Base-by-base conservation (phyloP, 2,113 vertebrate species). In the Syngnathoides biaculeatus region DNA sequence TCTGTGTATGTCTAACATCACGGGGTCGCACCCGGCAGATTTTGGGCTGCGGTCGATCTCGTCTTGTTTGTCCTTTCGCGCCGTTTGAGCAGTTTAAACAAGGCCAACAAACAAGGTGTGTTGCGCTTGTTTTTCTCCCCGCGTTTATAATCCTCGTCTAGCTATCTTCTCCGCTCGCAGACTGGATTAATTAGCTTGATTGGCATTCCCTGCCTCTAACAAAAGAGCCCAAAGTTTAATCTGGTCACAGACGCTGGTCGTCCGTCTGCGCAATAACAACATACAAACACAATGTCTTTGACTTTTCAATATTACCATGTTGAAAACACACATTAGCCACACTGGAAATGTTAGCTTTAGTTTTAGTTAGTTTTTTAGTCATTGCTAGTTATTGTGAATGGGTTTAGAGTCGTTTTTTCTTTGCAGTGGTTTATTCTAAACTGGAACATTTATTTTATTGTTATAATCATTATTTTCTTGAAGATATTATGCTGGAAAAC, bases 131-230 rank as follows among this genome's bases (percentile, higher is more conserved):
- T 86, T 85, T 80, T 62, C 48, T 65, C 59, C 58, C 56, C 53
- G 65, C 38, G 7, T 52, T 59, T 39, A 35, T 89, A 89, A 88
- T 85, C 86, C 65, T 24, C 5, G 66, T 72, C 65, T 79, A 65
- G 47, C 71, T 78, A 79, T 61, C 78, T 84, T 70, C 59, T 80
- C 64, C 75, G 79, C 78, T 79, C 62, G 86, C 87, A 84, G 81
- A n/a, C 38, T 84, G 86, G 87, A 85, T 88, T 90, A 86, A 87
- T 89, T 88, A 90, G 79, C 80, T 74, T 78, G 80, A 85, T 78
- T 66, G 1, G 3, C n/a, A 20, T 3, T n/a, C 11, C 59, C 71
- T 50, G 62, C 52, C 48, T 67, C 20, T 24, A 66, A 47, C 47
- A 69, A 68, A 48, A 62, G 61, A 67, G 63, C 35, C 67, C 80